phyloP scores from a whole-genome alignment of 2,797 vertebrate genomes.

The Schizothorax lantsangensis region DNA sequence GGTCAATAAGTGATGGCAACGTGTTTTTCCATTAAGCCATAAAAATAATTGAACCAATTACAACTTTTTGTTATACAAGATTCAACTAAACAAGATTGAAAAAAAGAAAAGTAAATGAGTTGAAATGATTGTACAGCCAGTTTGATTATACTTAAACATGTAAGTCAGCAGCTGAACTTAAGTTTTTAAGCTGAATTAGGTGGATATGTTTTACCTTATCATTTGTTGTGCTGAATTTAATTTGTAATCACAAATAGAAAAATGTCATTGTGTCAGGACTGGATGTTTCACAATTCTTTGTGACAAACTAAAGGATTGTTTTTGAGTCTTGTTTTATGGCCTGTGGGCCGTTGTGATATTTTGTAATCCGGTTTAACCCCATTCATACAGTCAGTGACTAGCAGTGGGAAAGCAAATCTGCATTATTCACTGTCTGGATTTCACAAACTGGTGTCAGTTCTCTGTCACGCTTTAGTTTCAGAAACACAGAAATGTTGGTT shows the following conservation, averaged over 20 bases:
- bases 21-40: neutral
- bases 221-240: neutral
- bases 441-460: neutral
- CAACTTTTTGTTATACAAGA: too few species aligned
- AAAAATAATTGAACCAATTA: neutral
- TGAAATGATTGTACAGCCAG: too few species aligned
- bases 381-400: neutral
- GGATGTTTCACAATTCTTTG: neutral
- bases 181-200: too few species aligned
- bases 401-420: neutral
- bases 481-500: neutral
- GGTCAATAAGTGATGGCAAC: neutral
- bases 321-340: neutral
- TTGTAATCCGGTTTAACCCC: neutral
- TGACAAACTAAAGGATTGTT: neutral
- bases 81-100: too few species aligned
- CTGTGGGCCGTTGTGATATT: neutral
- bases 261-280: neutral
- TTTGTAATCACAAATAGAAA: neutral
- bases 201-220: neutral
- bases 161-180: too few species aligned
- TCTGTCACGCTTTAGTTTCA: neutral
- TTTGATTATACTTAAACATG: neutral
- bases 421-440: neutral
- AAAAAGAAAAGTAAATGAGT: too few species aligned